These are phyloP conservation scores for Phataginus tricuspis DNA, from an alignment of 2,797 vertebrate genomes.

Conservation along the genomic window DNA sequence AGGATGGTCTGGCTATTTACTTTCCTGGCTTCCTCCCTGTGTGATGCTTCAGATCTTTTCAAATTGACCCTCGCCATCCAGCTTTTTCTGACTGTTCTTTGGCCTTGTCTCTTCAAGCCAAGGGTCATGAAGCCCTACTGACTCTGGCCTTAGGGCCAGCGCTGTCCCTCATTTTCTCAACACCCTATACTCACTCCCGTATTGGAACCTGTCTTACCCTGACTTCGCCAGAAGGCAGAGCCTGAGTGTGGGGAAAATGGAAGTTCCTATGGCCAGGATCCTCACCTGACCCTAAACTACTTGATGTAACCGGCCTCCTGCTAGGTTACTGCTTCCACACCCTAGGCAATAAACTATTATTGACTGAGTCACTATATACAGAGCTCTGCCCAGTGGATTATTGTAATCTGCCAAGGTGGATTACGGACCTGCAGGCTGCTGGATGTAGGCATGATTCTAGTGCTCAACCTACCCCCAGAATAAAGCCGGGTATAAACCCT, in stretches of 20 bases:
- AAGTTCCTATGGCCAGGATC: no score
- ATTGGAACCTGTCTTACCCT: not conserved
- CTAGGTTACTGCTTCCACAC: no score
- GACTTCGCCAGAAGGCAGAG: not conserved
- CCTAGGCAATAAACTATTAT: no score
- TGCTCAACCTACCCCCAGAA: no score
- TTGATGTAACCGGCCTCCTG: no score
- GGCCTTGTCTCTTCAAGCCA: not conserved
- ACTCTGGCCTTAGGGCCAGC: not conserved
- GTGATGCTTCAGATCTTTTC: not conserved
- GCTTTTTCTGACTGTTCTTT: not conserved
- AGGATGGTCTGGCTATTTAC: not conserved
- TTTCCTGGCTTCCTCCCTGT: not conserved
- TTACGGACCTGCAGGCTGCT: no score
- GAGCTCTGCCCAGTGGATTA: no score
- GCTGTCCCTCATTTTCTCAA: not conserved
- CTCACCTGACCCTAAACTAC: no score
- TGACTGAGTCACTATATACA: no score
- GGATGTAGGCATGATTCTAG: no score
- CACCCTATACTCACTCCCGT: not conserved
- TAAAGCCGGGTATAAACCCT: no score
- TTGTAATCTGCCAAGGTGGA: no score
- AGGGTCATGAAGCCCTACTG: not conserved
- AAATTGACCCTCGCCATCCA: not conserved
- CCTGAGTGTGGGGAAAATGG: not conserved